These are phyloP conservation scores for Dione juno DNA, from an alignment of 2,888 invertebrate genomes.

Conservation along the genomic window DNA sequence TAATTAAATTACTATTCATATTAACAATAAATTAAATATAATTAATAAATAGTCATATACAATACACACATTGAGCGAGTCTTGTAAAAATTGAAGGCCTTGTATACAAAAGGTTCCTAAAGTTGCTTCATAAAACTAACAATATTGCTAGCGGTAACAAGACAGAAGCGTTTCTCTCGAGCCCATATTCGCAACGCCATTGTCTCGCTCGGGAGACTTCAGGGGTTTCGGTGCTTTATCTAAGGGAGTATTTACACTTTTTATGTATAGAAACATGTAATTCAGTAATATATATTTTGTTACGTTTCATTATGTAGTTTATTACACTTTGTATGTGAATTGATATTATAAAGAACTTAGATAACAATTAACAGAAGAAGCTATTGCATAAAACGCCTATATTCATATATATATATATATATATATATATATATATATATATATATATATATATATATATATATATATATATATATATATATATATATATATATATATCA, in stretches of 20 bases:
- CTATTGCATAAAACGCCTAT: no score
- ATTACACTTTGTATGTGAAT: neutral
- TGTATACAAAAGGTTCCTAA: slow-evolving; percentile 68
- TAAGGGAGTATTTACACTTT: slow-evolving; percentile 44
- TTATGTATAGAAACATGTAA: neutral
- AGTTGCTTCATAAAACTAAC: slow-evolving; percentile 80
- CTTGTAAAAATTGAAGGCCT: slow-evolving; percentile 32
- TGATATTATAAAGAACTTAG: no score
- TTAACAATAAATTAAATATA: no score
- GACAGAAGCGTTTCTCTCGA: slow-evolving; percentile 75
- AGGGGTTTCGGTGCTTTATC: slow-evolving; percentile 68
- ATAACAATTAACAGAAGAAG: no score
- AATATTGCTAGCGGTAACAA: slow-evolving; percentile 80
- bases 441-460: no score
- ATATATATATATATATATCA: no score
- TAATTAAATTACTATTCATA: no score
- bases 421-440: no score
- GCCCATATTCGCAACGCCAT: slow-evolving; percentile 76
- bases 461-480: no score
- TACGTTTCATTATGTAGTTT: neutral
- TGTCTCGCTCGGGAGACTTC: slow-evolving; percentile 78
- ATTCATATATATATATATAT: no score
- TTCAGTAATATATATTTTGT: neutral
- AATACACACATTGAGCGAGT: slow-evolving; percentile 10
- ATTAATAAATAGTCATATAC: no score